These are phyloP conservation scores for Polyploca ridens DNA, from an alignment of 2,888 invertebrate species.

Conservation along the genomic window DNA sequence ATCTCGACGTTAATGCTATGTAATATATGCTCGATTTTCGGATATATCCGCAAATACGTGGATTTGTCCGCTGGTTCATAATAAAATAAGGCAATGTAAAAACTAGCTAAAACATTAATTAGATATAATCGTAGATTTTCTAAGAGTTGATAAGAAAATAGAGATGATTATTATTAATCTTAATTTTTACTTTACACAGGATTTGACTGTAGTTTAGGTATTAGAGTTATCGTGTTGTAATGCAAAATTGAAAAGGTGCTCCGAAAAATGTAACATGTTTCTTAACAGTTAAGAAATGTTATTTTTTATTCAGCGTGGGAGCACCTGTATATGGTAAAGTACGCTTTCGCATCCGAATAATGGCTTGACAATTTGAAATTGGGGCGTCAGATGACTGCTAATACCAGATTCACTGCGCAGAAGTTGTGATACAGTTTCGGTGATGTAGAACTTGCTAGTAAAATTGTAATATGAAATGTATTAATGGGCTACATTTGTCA, in stretches of 20 bases:
- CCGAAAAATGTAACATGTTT: no score
- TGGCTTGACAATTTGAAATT: no score
- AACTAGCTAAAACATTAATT: background rate
- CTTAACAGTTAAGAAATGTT: no score
- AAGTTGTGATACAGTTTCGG: background rate
- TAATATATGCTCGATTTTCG: background rate
- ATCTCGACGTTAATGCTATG: background rate
- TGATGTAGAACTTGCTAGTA: background rate
- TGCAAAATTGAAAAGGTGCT: background rate
- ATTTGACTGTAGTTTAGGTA: background rate
- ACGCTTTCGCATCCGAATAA: no score
- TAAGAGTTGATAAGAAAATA: constrained; percentile 27
- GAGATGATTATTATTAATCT: constrained; percentile 28
- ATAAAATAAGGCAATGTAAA: background rate
- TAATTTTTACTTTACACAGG: constrained; percentile 27
- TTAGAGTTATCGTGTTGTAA: background rate
- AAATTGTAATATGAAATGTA: background rate
- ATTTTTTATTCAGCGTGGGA: no score
- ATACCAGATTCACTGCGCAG: no score
- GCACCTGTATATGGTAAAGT: background rate
- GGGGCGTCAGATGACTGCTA: no score
- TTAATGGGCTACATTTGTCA: background rate
- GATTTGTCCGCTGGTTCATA: background rate
- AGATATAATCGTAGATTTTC: constrained; percentile 37
- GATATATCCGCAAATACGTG: background rate